Base-by-base conservation (phyloP, 2,113 vertebrate species). In the Anarrhichthys ocellatus region DNA sequence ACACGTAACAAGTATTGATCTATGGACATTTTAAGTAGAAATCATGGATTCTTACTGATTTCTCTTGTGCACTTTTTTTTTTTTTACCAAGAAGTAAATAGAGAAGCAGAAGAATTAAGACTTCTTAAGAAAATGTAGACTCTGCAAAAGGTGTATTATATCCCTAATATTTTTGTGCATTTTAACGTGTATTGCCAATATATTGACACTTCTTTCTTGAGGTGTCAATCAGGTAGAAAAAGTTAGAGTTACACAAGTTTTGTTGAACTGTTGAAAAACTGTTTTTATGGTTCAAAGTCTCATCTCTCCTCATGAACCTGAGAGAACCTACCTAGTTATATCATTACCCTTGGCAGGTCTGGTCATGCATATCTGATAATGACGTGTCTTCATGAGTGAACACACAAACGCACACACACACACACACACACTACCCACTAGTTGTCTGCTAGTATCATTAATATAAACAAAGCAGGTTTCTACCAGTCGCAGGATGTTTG, bases 261-360 rank as follows among this genome's bases (percentile, higher is more conserved):
- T 65, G 15, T 42, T 40, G 1, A 80, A 10, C 36, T 74, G 11
- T 56, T 83, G 54, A 74, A 82, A 40, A 79, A 54, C 62, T 34
- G 34, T 34, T 34, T 65, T 77, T 65, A 62, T 74, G 58, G 76
- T 71, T 81, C 87, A 91, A 87, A 89, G 90, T 87, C 44, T 87
- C 32, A 22, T 76, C 46, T 29, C 1, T 71, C 20, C 7, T 74
- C 66, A 56, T 80, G 69, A 80, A 59, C 67, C n/a, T 14, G 7
- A 65, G 0, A 73, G 4, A 78, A 27, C 17, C 66, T 70, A 6
- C 87, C 58, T 70, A 2, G 2, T 52, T 4, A 74, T 80, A 88
- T 85, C 34, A 69, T 69, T 85, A n/a, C 77, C 34, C 34, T 34
- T 6, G 34, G 34, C 5, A 34, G 34, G 34, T 48, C 59, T 65